A percentile compares a stretch with the other conserved stretches of the same genome.
phyloP scores from a whole-genome alignment of 2,888 invertebrate genomes.

The Ceraclea dissimilis region DNA sequence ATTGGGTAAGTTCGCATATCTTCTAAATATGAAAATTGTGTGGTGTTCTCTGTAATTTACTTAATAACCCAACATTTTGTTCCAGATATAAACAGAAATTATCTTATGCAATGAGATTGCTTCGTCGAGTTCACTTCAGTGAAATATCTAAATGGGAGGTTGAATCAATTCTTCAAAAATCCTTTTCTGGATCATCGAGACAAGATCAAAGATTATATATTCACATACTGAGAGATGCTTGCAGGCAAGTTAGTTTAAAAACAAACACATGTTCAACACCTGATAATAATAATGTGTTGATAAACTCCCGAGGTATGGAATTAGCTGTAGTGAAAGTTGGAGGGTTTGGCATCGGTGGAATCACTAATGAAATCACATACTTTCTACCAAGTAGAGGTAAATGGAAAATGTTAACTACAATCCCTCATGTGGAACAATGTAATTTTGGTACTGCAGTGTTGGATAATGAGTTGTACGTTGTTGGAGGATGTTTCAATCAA shows the following conservation, averaged over 20 bases:
- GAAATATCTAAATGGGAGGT: conserved; percentile 37
- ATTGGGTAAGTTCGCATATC: conserved; percentile 25
- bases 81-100: conserved; percentile 35
- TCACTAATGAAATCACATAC: conserved; percentile 62
- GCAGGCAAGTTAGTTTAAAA: conserved; percentile 28
- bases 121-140: conserved; percentile 41
- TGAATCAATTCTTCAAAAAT: conserved; percentile 29
- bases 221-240: conserved; percentile 35
- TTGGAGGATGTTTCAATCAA: conserved; percentile 66
- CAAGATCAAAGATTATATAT: conserved; percentile 34
- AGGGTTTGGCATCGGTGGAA: conserved; percentile 58
- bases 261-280: conserved; percentile 10
- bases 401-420: conserved; percentile 59
- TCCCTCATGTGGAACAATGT: conserved; percentile 67
- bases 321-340: conserved; percentile 61
- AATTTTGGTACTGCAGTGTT: conserved; percentile 64
- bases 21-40: conserved; percentile 1
- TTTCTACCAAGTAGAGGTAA: conserved; percentile 50
- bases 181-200: conserved; percentile 26
- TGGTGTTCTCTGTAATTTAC: not conserved
- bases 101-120: conserved; percentile 37
- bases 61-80: no score
- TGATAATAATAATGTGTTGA: conserved; percentile 32
- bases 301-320: conserved; percentile 62
- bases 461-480: conserved; percentile 59